phyloP scores from a whole-genome alignment of 2,797 vertebrate species.

The Parauchenoglanis punctatus region DNA sequence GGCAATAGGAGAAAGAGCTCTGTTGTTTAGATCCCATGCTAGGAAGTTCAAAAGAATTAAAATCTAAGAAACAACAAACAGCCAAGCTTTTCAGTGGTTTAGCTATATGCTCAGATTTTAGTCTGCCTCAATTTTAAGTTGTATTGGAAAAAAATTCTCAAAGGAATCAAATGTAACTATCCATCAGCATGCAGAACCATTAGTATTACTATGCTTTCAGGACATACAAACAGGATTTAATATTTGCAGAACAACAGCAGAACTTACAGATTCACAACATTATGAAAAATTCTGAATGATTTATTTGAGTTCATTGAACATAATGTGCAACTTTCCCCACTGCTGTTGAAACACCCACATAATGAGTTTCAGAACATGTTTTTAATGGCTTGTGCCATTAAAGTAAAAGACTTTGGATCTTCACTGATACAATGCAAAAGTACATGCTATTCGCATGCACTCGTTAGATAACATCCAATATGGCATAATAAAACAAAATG shows the following conservation, averaged over 20 bases:
- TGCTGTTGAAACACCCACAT: not conserved
- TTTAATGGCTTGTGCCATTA: slow-evolving; percentile 18
- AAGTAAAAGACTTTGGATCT: not conserved
- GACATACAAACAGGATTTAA: not conserved
- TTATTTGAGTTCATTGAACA: slow-evolving; percentile 1
- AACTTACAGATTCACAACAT: not conserved
- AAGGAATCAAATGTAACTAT: not conserved
- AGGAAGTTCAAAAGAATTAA: not conserved
- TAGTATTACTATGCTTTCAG: not conserved
- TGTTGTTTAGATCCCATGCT: not conserved
- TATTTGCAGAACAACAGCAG: not conserved
- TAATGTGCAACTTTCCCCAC: not conserved
- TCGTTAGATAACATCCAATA: not conserved
- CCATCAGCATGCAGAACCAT: not conserved
- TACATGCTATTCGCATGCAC: not conserved
- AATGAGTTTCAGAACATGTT: slow-evolving; percentile 3
- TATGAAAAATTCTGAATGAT: not conserved
- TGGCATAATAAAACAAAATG: not conserved
- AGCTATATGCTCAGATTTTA: not conserved
- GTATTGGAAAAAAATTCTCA: not conserved
- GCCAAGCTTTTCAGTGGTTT: not conserved
- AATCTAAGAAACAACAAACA: not conserved
- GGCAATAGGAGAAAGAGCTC: not conserved
- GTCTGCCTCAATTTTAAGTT: not conserved
- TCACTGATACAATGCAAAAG: not conserved